phyloP scores from a whole-genome alignment of 2,888 invertebrate species.

The Syritta pipiens region DNA sequence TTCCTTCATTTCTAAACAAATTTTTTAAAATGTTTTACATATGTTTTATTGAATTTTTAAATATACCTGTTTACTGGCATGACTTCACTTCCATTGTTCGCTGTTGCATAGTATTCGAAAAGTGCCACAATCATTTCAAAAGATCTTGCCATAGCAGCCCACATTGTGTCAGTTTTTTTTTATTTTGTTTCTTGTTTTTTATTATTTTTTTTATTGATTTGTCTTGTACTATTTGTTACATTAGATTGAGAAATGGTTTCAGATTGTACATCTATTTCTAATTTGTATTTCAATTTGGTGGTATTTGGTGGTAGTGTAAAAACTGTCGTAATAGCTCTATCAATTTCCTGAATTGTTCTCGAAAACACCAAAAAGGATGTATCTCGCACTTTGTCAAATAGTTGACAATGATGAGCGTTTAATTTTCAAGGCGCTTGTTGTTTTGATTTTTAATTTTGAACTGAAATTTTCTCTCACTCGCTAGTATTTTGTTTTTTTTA shows the following conservation, averaged over 20 bases:
- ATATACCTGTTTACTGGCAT: conserved; percentile 70
- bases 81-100: conserved; percentile 80
- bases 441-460: not conserved
- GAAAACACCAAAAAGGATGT: not conserved
- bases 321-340: not conserved
- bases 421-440: no score
- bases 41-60: not conserved
- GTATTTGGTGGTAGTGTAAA: not conserved
- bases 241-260: conserved; percentile 16
- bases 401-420: no score
- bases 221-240: conserved; percentile 50
- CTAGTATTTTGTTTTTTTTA: no score
- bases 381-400: no score
- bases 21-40: no score
- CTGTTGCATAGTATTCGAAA: conserved; percentile 88
- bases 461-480: not conserved
- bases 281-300: conserved; percentile 17
- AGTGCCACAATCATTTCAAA: conserved; percentile 90
- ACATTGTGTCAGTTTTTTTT: no score
- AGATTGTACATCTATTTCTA: conserved; percentile 13
- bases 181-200: conserved; percentile 21
- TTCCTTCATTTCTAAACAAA: no score
- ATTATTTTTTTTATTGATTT: conserved; percentile 38
- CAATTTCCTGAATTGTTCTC: not conserved
- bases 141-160: conserved; percentile 89